Evolutionary conservation across 2,797 vertebrate genomes (phyloP), one percentile per base, ranked within the genome.

Genomic region (Myotis daubentonii): DNA sequence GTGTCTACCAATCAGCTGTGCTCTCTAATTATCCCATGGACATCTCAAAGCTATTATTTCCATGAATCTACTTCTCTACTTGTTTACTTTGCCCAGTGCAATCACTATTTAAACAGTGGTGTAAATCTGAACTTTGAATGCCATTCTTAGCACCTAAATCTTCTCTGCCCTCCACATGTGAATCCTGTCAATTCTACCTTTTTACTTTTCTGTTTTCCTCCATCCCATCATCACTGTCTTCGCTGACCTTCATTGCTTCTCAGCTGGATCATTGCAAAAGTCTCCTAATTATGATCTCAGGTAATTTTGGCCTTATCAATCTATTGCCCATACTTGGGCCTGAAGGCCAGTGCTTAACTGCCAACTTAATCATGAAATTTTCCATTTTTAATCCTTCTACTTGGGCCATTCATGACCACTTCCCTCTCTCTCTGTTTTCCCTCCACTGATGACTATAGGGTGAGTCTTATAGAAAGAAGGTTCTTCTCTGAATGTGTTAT

Each of bases 31-130:
- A 19, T 28, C 75, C 33, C 3, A 3, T 0, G 20, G 20, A 20
- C 10, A 12, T 62, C 41, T 47, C 38, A 17, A 36, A 41, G 53
- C 30, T 2, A 10, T 1, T 0, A 6, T 11, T 3, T 41, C 13
- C 25, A n/a, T 60, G 6, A 30, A 53, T 66, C 55, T 9, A 25
- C 22, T n/a, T 55, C n/a, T 17, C 16, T 41, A 53, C 6, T n/a
- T 57, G 16, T 20, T 9, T n/a, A 38, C 13, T 30, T 49, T n/a
- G 7, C 53, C n/a, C 55, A 22, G 30, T 8, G 30, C 19, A 84
- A 62, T 13, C 78, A 38, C 55, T n/a, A 3, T 8, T 36, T 22
- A 55, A 60, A 51, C 53, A 6, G 23, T 3, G 5, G 23, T 30
- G 36, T 49, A 19, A 8, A 22, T 47, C 51, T 85, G 51, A 65